Evolutionary conservation across 2,797 vertebrate genomes (phyloP).

Genomic region (Phrynocephalus forsythii): DNA sequence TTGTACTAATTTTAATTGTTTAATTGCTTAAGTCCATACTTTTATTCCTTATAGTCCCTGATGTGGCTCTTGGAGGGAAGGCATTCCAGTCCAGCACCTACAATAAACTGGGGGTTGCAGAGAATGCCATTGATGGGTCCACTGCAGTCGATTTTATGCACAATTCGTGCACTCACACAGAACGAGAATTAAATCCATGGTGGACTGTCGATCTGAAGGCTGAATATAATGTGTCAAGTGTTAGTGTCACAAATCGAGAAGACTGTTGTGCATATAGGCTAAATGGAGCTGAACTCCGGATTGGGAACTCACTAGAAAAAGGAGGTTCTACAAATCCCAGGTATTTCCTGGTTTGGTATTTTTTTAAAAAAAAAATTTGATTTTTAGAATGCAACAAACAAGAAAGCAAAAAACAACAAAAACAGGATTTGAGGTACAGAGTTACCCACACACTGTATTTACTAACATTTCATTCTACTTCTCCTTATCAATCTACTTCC

Average conservation of each 20-base stretch:
- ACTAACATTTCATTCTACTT: too few species aligned
- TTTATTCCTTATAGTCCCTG: constrained; percentile 38
- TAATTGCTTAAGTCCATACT: background rate
- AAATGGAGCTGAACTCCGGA: constrained; percentile 35
- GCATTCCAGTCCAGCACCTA: constrained; percentile 53
- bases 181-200: constrained; percentile 40
- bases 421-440: too few species aligned
- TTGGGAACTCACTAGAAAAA: constrained; percentile 43
- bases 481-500: too few species aligned
- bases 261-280: constrained; percentile 37
- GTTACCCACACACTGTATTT: too few species aligned
- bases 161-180: constrained; percentile 42
- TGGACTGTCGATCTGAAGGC: constrained; percentile 49
- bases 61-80: constrained; percentile 40
- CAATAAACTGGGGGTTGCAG: constrained; percentile 42
- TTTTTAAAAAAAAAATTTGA: background rate
- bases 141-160: constrained; percentile 35
- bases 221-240: constrained; percentile 14
- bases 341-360: constrained; percentile 14
- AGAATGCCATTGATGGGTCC: constrained; percentile 52
- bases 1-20: background rate
- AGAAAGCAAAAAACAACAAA: too few species aligned
- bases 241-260: constrained; percentile 50
- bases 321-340: constrained; percentile 51
- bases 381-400: too few species aligned